Percentiles rank a stretch among this genome's conserved stretches.
Evolutionary conservation across 2,113 vertebrate genomes (phyloP).

Genomic region (Dermatemys mawii): DNA sequence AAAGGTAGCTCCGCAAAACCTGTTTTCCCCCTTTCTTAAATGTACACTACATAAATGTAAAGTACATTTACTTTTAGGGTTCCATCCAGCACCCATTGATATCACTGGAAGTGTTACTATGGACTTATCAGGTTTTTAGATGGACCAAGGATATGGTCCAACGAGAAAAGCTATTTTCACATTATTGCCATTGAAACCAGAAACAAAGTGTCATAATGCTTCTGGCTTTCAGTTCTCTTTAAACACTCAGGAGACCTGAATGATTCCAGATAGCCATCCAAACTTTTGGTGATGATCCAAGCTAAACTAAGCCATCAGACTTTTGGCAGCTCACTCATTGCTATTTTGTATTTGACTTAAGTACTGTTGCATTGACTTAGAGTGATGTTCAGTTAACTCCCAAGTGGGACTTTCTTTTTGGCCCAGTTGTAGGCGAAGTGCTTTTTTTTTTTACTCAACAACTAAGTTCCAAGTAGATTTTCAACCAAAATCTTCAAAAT

Average conservation of each 20-base stretch:
- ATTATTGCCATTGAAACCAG: neutral
- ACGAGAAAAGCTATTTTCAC: neutral
- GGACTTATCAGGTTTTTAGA: neutral
- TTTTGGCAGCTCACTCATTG: neutral
- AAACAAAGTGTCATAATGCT: neutral
- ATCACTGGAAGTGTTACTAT: neutral
- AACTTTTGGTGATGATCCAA: neutral
- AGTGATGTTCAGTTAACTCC: neutral
- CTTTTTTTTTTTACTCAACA: neutral
- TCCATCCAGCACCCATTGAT: neutral
- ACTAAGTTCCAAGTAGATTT: neutral
- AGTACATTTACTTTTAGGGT: neutral
- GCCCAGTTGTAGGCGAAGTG: neutral
- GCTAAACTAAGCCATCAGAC: neutral
- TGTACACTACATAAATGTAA: constrained; percentile 10
- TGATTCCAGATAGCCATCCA: neutral
- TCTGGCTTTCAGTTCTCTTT: neutral
- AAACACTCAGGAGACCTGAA: neutral
- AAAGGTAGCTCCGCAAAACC: constrained; percentile 72
- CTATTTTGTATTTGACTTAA: neutral
- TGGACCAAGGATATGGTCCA: neutral
- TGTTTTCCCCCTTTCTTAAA: constrained; percentile 58
- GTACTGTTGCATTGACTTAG: neutral
- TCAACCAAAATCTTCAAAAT: neutral
- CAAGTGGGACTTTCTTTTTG: neutral